Evolutionary conservation across 2,888 invertebrate genomes (phyloP), one percentile per base, ranked within the genome.

Genomic region (Ellobium chinense): DNA sequence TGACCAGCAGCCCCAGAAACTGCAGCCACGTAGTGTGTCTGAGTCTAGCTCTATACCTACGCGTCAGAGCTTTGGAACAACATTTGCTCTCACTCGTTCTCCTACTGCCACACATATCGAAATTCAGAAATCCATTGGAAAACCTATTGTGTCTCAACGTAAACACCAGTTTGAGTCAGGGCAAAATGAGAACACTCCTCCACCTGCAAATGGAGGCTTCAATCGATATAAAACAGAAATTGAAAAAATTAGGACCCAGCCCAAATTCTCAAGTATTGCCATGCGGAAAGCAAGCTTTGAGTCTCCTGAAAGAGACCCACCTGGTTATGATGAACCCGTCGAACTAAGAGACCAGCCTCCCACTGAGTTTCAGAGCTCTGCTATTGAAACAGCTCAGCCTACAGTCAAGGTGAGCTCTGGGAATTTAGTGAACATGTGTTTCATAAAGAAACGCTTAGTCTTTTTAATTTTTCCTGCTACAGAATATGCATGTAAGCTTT

Each of bases 181-280:
- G 31, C 82, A 83, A 74, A 85, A 85, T 78, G 87, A 87, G 72
- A 88, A 86, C 63, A 83, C 62, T 9, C 76, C 84, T 21, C 76
- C 83, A 24, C 80, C 66, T 14, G 62, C 46, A 24, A 76, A 70
- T 70, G 63, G 60, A 9, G 72, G 82, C 24, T 72, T 78, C n/a
- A 87, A 86, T 73, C 83, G 89, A n/a, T 88, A 87, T 74, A 89
- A 87, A 85, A 86, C 88, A 24, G 91, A 91, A 82, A 86, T 91
- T 58, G 87, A 90, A 69, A 89, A 89, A 84, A 86, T 90, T n/a
- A 86, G 88, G 1, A 86, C 88, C 95, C 96, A 84, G 82, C 89
- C 87, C 81, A 91, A 90, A 69, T 90, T 90, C 70, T 90, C 90
- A 27, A 91, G 91, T 75, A 91, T 93, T 24, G 89, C 91, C 7